phyloP scores from a whole-genome alignment of 2,797 vertebrate species.

The Monodelphis domestica region DNA sequence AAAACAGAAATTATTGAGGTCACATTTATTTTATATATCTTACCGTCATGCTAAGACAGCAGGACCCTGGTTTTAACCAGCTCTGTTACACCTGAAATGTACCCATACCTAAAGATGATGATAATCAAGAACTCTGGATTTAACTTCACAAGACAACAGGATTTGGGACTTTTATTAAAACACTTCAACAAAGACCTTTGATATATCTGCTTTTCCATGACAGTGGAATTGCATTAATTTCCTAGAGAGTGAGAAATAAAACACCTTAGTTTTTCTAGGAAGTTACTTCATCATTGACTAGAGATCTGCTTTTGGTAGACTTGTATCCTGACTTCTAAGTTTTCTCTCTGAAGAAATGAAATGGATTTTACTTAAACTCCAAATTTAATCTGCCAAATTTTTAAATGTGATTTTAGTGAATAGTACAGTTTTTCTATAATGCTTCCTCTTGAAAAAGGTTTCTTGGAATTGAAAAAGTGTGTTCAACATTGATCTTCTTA shows the following conservation, averaged over 20 bases:
- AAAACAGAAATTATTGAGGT: not conserved
- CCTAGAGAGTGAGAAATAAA: not conserved
- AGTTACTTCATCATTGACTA: not conserved
- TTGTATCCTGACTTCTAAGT: not conserved
- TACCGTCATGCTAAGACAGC: not conserved
- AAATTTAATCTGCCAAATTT: not conserved
- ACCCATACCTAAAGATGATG: not conserved
- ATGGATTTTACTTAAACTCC: not conserved
- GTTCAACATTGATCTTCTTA: rapidly evolving
- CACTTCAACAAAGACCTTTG: not conserved
- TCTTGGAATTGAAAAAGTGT: not conserved
- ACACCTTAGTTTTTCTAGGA: not conserved
- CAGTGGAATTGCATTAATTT: not conserved
- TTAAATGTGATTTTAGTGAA: not conserved
- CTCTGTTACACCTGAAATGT: not conserved
- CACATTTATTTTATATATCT: not conserved
- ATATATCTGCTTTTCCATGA: not conserved
- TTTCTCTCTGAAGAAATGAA: not conserved
- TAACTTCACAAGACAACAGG: not conserved
- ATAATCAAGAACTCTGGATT: not conserved
- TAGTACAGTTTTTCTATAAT: not conserved
- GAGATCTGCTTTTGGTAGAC: not conserved
- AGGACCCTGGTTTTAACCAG: not conserved
- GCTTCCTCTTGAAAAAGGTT: no score
- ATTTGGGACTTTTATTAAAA: not conserved